Evolutionary conservation across 2,113 vertebrate species (phyloP), one percentile per base, ranked within the genome.

Genomic region (Origma solitaria): DNA sequence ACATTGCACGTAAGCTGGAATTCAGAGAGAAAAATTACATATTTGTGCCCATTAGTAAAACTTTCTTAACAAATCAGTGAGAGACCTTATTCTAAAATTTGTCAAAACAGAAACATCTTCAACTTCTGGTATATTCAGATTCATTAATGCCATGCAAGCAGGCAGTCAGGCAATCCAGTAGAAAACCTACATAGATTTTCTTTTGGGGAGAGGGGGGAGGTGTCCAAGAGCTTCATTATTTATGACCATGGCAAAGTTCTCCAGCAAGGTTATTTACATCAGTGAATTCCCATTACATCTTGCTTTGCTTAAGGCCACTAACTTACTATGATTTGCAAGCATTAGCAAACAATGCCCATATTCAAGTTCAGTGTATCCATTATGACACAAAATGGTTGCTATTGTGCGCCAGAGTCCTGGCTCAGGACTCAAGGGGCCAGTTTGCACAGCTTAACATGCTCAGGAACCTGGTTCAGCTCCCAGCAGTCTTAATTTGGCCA

Each of bases 291-390:
- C 73, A 89, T 57, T 88, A 91, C 86, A 42, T 72, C 73, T 72
- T 30, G 7, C 44, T 71, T 95, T 92, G 90, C 93, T 82, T 83
- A 70, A 82, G 68, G 92, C 85, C 73, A 64, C 73, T 72, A 49
- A 80, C 42, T 88, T 69, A 35, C 62, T 66, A 7, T 58, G 85
- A 94, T 94, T 91, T 92, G 82, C 82, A 90, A 89, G 75, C 92
- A 85, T 54, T 58, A 93, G 72, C 81, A 88, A 95, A 95, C 94
- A 97, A 96, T 78, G 35, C 44, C 68, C 66, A 90, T 81, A 96
- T 97, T 95, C 85, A 96, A 95, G 94, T 71, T 83, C 45, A 78
- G 71, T 5, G 40, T 88, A 79, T 75, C 81, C 73, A 57, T 70
- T 92, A 90, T 3, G 3, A 91, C 64, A 77, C n/a, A 93, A 82